A percentile compares a stretch with the other conserved stretches of the same genome.
These are phyloP conservation scores for Pristionchus mayeri DNA, from an alignment of 2,888 invertebrate genomes.

Conservation along the genomic window DNA sequence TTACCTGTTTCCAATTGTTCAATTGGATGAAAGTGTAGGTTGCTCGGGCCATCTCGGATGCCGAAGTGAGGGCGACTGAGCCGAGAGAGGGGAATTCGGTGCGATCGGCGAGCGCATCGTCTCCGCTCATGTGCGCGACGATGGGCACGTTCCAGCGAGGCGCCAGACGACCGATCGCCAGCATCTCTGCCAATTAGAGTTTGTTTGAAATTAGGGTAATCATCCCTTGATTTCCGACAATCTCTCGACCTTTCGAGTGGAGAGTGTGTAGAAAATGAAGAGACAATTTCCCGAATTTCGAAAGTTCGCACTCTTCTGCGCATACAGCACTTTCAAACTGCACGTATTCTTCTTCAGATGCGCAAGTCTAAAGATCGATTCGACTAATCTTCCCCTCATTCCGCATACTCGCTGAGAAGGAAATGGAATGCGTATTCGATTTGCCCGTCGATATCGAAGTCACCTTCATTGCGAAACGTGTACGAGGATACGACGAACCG, in stretches of 20 bases:
- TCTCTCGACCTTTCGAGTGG: conserved; percentile 75
- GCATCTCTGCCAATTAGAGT: conserved; percentile 69
- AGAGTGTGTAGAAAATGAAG: too few species aligned
- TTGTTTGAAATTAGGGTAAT: conserved; percentile 58
- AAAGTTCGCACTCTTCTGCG: conserved; percentile 73
- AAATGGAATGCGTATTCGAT: too few species aligned
- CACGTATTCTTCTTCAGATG: too few species aligned
- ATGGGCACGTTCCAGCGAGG: conserved; percentile 75
- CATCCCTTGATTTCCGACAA: conserved; percentile 73
- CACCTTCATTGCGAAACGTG: too few species aligned
- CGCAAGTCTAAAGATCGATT: too few species aligned
- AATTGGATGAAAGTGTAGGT: conserved; percentile 69
- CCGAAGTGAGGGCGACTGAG: conserved; percentile 74
- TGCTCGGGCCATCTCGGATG: conserved; percentile 75
- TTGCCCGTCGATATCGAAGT: too few species aligned
- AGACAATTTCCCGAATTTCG: too few species aligned
- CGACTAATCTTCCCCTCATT: too few species aligned
- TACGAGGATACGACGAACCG: conserved; percentile 63
- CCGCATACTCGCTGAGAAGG: too few species aligned
- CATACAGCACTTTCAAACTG: conserved; percentile 75
- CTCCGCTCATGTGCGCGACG: conserved; percentile 75
- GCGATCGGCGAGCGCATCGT: conserved; percentile 71
- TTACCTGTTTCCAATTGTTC: conserved; percentile 73
- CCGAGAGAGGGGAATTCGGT: conserved; percentile 72
- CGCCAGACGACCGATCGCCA: conserved; percentile 74